Conservation (phyloP, 1,140 invertebrate genomes). For the Megalonaias nervosa region DNA sequence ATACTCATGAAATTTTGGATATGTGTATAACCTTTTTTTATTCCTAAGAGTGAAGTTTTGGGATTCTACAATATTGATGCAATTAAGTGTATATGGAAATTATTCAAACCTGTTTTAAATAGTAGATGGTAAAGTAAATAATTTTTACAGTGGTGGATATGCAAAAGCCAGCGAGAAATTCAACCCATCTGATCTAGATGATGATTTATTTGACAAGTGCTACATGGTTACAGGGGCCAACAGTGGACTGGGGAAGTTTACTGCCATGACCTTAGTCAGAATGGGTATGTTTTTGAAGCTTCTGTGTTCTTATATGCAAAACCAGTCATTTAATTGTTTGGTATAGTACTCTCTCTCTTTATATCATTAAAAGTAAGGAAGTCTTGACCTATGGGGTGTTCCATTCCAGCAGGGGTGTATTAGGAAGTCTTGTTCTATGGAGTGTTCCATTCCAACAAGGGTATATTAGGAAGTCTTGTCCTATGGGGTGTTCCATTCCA, state of each 20-base stretch:
- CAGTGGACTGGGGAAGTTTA: constrained; percentile 71
- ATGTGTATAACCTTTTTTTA: too few relatives aligned
- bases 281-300: constrained; percentile 46
- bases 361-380: neutral
- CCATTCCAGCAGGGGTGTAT: neutral
- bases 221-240: constrained; percentile 73
- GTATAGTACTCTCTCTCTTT: neutral
- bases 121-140: neutral
- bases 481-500: too few relatives aligned
- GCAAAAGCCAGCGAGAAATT: constrained; percentile 70
- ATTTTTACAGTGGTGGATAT: constrained; percentile 68
- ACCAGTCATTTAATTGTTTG: neutral
- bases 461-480: too few relatives aligned
- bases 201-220: constrained; percentile 67
- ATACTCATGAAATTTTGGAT: too few relatives aligned
- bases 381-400: neutral
- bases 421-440: too few relatives aligned
- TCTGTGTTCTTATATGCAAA: neutral
- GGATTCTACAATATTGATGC: too few relatives aligned
- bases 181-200: constrained; percentile 70
- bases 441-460: too few relatives aligned
- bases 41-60: too few relatives aligned
- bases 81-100: too few relatives aligned
- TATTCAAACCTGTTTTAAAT: constrained; percentile 2
- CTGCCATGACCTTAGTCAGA: constrained; percentile 61